A percentile compares a stretch with the other conserved stretches of the same genome.
Conservation (phyloP, 2,888 invertebrate genomes). For the Parnassius smintheus region DNA sequence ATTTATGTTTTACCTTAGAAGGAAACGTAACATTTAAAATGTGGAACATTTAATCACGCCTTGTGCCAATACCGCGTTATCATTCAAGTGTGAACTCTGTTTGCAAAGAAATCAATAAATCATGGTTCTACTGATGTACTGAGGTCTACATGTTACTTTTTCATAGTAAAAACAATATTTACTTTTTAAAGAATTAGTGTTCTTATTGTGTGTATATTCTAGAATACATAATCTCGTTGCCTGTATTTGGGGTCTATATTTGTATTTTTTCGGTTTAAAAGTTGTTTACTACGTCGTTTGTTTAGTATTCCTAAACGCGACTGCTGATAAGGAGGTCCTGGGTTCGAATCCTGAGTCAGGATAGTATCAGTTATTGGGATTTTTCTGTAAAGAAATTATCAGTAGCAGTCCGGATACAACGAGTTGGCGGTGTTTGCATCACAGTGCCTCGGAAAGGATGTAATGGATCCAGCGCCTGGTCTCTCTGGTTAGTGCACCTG, state of each 20-base stretch:
- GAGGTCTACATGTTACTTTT: conserved; percentile 42
- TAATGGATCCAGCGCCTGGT: no score
- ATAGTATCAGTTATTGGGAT: no score
- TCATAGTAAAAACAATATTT: conserved; percentile 32
- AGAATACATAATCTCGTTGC: background rate
- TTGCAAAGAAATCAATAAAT: conserved; percentile 49
- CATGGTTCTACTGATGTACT: conserved; percentile 42
- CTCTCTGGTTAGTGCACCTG: no score
- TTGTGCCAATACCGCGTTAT: conserved; percentile 42
- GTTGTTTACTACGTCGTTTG: no score
- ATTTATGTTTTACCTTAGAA: no score
- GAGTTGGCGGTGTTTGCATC: no score
- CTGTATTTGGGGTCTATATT: background rate
- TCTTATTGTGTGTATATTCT: conserved; percentile 25
- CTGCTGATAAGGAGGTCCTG: no score
- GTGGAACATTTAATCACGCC: conserved; percentile 46
- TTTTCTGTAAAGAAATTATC: no score
- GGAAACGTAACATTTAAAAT: background rate
- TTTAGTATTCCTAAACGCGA: no score
- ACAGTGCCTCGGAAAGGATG: no score
- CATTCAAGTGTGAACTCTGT: conserved; percentile 41
- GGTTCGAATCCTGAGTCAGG: no score
- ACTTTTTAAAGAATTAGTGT: background rate
- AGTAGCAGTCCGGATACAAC: no score
- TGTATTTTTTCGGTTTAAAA: background rate